Evolutionary conservation across 2,113 vertebrate species (phyloP).

Genomic region (Passer montanus): DNA sequence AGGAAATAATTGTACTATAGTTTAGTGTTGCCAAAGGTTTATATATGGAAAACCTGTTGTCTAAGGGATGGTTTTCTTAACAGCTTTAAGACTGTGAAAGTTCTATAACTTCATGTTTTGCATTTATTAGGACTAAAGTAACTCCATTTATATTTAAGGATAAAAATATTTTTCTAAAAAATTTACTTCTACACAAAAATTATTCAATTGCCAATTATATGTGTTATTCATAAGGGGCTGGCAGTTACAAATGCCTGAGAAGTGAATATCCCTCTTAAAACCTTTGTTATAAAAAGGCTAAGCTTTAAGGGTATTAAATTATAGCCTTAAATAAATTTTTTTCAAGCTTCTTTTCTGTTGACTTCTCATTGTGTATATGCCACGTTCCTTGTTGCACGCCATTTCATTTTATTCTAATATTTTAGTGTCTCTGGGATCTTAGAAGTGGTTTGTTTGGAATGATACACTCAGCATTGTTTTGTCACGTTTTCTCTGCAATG

Average conservation of each 20-base stretch:
- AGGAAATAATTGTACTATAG: constrained; percentile 68
- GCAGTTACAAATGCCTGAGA: constrained; percentile 45
- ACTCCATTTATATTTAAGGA: constrained; percentile 56
- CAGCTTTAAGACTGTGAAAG: constrained; percentile 43
- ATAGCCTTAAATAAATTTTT: constrained; percentile 76
- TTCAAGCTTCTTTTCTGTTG: constrained; percentile 69
- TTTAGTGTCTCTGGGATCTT: neutral
- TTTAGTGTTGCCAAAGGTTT: constrained; percentile 70
- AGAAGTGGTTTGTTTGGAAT: constrained; percentile 1
- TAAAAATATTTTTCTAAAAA: constrained; percentile 74
- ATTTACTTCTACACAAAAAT: constrained; percentile 65
- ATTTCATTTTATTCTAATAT: neutral
- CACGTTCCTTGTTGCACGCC: neutral
- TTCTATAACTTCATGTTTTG: constrained; percentile 42
- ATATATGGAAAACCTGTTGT: constrained; percentile 55
- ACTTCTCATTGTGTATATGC: constrained; percentile 20
- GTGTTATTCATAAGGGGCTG: constrained; percentile 14
- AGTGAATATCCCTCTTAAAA: constrained; percentile 69
- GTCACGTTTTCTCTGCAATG: neutral
- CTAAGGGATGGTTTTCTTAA: constrained; percentile 53
- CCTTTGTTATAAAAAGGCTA: constrained; percentile 76
- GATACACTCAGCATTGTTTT: neutral
- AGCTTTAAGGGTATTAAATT: constrained; percentile 71
- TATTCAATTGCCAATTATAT: constrained; percentile 38
- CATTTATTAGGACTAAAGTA: constrained; percentile 49